Evolutionary conservation across 2,113 vertebrate genomes (phyloP).

Genomic region (Phalacrocorax brasilianus): DNA sequence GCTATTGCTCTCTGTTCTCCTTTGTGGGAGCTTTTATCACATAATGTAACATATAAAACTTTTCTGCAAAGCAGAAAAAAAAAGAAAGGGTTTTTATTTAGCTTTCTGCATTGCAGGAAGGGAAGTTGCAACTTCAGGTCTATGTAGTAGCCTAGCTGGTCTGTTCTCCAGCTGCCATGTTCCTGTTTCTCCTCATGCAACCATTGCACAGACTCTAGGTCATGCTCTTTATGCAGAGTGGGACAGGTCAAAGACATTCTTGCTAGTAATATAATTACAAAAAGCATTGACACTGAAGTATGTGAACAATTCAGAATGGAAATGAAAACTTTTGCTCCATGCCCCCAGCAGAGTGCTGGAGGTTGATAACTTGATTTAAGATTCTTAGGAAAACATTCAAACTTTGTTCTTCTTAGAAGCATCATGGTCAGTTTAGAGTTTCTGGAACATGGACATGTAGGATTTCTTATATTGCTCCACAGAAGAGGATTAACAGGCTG

Average conservation of each 20-base stretch:
- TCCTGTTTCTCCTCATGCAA: background rate
- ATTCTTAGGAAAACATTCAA: background rate
- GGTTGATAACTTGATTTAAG: background rate
- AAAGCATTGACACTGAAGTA: rapidly evolving
- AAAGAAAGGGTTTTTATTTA: background rate
- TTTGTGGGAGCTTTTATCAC: background rate
- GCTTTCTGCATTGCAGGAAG: background rate
- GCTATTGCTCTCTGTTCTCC: background rate
- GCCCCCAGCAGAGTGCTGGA: background rate
- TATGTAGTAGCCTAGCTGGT: rapidly evolving
- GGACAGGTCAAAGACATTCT: background rate
- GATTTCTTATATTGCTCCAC: background rate
- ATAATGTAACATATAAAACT: background rate
- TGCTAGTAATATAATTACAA: background rate
- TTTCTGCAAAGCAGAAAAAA: background rate
- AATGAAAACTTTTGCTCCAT: background rate
- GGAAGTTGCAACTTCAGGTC: background rate
- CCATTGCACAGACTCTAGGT: background rate
- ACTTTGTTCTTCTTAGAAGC: background rate
- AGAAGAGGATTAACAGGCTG: background rate
- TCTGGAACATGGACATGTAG: background rate
- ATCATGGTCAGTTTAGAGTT: background rate
- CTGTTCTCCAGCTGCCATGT: background rate
- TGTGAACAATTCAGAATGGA: background rate
- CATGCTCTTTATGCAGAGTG: background rate